phyloP scores from a whole-genome alignment of 2,797 vertebrate genomes.

The Anolis apletophallus region DNA sequence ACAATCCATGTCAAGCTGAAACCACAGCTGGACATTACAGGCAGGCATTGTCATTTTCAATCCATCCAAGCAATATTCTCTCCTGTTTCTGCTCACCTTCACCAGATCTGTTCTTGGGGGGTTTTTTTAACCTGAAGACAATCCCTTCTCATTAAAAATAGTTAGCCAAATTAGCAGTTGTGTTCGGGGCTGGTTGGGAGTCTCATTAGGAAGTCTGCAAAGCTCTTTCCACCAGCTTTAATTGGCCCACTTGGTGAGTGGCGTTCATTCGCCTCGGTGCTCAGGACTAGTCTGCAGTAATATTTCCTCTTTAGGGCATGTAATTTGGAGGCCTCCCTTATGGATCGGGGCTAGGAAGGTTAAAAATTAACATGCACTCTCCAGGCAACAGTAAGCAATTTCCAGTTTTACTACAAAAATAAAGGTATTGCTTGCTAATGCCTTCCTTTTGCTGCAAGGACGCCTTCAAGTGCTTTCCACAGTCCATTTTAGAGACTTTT shows the following conservation, averaged over 20 bases:
- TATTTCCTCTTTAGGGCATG: background rate
- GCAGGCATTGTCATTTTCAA: background rate
- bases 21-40: background rate
- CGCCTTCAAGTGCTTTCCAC: no score
- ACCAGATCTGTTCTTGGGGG: background rate
- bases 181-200: background rate
- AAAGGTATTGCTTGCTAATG: background rate
- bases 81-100: background rate
- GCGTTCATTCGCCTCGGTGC: background rate
- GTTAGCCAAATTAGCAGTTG: conserved; percentile 21
- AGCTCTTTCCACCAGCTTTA: background rate
- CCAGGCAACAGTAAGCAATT: conserved; percentile 47
- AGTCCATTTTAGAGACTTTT: background rate
- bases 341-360: background rate
- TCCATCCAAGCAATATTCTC: background rate
- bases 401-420: background rate
- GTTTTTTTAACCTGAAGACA: background rate
- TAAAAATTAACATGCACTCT: conserved; percentile 29
- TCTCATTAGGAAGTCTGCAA: background rate
- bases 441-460: background rate
- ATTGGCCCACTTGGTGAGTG: background rate
- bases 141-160: conserved; percentile 4
- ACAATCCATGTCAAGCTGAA: conserved; percentile 34
- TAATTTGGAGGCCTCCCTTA: background rate
- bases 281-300: background rate